A percentile compares a stretch with the other conserved stretches of the same genome.
Evolutionary conservation across 2,113 vertebrate species (phyloP).

Genomic region (Formicarius rufipectus): DNA sequence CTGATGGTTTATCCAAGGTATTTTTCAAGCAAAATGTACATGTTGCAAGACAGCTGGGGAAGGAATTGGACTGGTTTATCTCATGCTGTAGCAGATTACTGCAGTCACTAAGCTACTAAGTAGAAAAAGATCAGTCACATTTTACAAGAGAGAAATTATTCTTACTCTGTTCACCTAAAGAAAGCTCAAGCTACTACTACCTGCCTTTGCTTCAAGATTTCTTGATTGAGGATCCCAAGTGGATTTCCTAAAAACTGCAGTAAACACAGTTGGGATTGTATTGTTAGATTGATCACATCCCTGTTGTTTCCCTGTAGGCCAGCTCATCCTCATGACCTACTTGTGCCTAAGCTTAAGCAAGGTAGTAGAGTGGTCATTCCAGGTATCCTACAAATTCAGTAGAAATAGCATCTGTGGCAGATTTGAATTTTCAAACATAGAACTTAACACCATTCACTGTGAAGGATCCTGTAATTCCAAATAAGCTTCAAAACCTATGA

Average conservation of each 20-base stretch:
- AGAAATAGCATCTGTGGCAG: background rate
- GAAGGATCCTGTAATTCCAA: background rate
- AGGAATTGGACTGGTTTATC: background rate
- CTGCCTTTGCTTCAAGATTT: background rate
- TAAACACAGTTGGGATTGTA: background rate
- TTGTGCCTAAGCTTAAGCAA: background rate
- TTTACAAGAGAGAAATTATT: background rate
- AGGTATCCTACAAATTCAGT: background rate
- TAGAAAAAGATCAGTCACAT: background rate
- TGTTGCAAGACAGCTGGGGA: background rate
- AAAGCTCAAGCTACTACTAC: background rate
- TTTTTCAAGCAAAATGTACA: background rate
- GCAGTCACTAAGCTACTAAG: background rate
- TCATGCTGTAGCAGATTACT: background rate
- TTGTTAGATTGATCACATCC: background rate
- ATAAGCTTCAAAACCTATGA: background rate
- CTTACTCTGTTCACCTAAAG: background rate
- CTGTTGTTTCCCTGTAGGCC: background rate
- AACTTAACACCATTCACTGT: background rate
- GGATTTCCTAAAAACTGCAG: background rate
- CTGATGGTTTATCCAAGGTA: background rate
- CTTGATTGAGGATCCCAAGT: background rate
- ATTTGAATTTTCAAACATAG: background rate
- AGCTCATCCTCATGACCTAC: background rate
- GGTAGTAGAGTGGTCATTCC: background rate